Conservation (phyloP, 2,797 vertebrate species). For the Artibeus jamaicensis region DNA sequence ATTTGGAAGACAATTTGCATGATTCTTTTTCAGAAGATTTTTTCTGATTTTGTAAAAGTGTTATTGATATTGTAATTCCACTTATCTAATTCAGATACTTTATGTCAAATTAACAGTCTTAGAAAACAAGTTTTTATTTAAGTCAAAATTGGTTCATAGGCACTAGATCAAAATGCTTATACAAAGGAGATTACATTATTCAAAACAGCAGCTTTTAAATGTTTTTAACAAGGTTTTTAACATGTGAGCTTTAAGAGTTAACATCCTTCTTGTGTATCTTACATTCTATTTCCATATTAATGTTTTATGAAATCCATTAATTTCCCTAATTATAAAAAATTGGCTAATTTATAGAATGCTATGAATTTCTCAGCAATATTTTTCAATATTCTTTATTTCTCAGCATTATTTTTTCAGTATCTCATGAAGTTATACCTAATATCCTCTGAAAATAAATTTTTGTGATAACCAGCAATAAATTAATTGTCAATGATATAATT, state of each 20-base stretch:
- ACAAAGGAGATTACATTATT: conserved; percentile 7
- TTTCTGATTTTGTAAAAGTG: not conserved
- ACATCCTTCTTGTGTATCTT: not conserved
- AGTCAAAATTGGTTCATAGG: not conserved
- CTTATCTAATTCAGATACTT: not conserved
- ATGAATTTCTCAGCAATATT: not conserved
- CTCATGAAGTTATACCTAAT: not conserved
- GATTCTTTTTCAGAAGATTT: not conserved
- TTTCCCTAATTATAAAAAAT: not conserved
- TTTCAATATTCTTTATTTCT: too few species aligned
- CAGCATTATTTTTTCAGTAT: not conserved
- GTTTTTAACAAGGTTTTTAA: not conserved
- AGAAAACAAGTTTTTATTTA: conserved; percentile 35
- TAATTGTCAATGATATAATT: not conserved
- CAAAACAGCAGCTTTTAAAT: conserved; percentile 31
- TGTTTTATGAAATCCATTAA: not conserved
- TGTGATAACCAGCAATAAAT: not conserved
- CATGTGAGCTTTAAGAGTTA: not conserved
- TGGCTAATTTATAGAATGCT: not conserved
- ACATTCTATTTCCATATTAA: not conserved
- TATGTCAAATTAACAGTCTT: not conserved
- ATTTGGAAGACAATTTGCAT: not conserved
- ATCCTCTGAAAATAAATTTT: not conserved
- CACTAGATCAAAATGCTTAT: not conserved
- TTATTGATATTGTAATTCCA: not conserved